Evolutionary conservation across 2,797 vertebrate species (phyloP), one percentile per base, ranked within the genome.

Genomic region (Discoglossus pictus): DNA sequence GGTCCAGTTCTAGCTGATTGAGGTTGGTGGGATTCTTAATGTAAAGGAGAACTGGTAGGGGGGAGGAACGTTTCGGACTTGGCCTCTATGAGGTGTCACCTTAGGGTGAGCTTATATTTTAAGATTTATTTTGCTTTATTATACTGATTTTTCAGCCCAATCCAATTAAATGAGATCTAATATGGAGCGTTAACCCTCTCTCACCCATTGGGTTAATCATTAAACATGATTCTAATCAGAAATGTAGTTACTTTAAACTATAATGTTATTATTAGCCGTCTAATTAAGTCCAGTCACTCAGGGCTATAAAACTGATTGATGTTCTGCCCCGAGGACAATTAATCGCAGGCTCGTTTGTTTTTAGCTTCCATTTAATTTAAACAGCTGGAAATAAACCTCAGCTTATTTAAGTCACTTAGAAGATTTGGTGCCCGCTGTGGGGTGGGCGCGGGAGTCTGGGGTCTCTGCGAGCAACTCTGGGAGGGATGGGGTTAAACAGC

Each of bases 371-470:
- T 20, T 36, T 67, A 50, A 67, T 67, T 58, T 34, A 46, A 60
- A 23, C 65, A 68, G 65, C 46, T 68, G 65, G 46, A 68, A 60
- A 52, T 51, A 6, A 68, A 52, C 51, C 11, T 60, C 55, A 35
- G 25, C 53, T 58, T 23, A 47, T 66, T 56, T 48, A 31, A 58
- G 15, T 50, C 11, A 12, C 40, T 44, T 25, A 20, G 35, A 54
- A 43, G 21, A 36, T 17, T 17, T 42, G 35, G 38, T 5, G 34
- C 52, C 36, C 2, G 38, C 25, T 34, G 35, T 18, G 55, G n/a
- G n/a, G 11, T 52, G 55, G 65, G 38, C 46, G n/a, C 12, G 16
- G 2, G 31, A 60, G 9, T 7, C 24, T 8, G 13, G 3, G 52
- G 52, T 7, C 17, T 15, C 15, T 16, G 13, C 15, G 17, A n/a